Evolutionary conservation across 2,888 invertebrate species (phyloP).

Genomic region (Ceratothoa steindachneri): DNA sequence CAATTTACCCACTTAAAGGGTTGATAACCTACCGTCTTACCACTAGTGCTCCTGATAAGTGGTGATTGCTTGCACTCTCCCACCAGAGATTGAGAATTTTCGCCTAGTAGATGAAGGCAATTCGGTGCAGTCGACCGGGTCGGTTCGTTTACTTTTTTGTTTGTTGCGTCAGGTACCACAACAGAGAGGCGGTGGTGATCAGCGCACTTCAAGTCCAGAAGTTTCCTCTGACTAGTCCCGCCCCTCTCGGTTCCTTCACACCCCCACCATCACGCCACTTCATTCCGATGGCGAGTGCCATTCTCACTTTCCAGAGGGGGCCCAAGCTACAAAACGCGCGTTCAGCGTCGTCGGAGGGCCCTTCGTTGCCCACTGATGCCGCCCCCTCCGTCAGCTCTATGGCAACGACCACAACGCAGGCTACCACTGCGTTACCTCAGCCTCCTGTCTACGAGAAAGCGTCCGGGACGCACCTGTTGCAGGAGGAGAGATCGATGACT

Average conservation of each 20-base stretch:
- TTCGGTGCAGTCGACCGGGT: too few relatives aligned
- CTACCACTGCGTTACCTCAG: neutral
- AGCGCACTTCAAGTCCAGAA: slow-evolving; percentile 90
- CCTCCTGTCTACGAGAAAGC: slow-evolving; percentile 29
- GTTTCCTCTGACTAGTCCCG: slow-evolving; percentile 82
- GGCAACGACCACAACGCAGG: neutral
- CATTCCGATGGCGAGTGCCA: slow-evolving; percentile 43
- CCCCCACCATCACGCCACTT: slow-evolving; percentile 48
- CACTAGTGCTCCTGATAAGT: neutral
- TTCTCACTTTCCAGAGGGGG: slow-evolving; percentile 30
- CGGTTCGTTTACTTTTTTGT: too few relatives aligned
- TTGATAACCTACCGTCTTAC: too few relatives aligned
- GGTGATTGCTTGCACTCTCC: too few relatives aligned
- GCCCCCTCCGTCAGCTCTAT: slow-evolving; percentile 13
- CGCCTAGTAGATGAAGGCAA: too few relatives aligned
- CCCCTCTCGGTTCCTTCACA: slow-evolving; percentile 64
- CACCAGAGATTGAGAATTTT: too few relatives aligned
- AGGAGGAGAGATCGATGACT: slow-evolving; percentile 16
- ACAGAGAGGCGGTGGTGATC: slow-evolving; percentile 85
- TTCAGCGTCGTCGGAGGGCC: neutral
- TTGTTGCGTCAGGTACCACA: slow-evolving; percentile 91
- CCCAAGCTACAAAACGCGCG: neutral
- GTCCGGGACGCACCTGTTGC: slow-evolving; percentile 31
- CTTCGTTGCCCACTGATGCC: neutral
- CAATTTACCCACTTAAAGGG: too few relatives aligned